Evolutionary conservation across 2,888 invertebrate genomes (phyloP), one percentile per base, ranked within the genome.

Genomic region (Odontothrips loti): DNA sequence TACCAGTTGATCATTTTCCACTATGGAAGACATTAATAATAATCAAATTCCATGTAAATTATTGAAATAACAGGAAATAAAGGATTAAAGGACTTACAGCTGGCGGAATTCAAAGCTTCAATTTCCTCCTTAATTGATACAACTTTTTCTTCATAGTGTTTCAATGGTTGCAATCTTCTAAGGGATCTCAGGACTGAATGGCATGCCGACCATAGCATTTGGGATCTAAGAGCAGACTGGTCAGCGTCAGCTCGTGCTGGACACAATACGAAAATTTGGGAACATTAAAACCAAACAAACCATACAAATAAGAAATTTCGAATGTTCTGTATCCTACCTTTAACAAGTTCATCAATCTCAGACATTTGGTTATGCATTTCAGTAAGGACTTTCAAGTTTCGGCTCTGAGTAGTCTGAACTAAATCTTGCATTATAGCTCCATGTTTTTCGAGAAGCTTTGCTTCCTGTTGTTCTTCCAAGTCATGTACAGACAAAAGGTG

Each of bases 401-500:
- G 23, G 12, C 27, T 75, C 12, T 75, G 23, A 11, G 68, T 75
- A 12, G 68, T 75, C 23, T 75, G 68, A 27, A 75, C 68, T 27
- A 75, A 75, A 75, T 75, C 68, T 75, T 75, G 68, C 68, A 75
- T 75, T 75, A 75, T 75, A 10, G 68, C 68, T 23, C 23, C 23
- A 75, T 75, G 68, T 75, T 75, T 75, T 27, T 75, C 23, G 11
- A 75, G 23, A 27, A 75, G 68, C 68, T 75, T 75, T 4, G 68
- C 68, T 27, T 75, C 68, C 23, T 75, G 68, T 27, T 75, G 68
- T 27, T 75, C 68, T 27, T 75, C 68, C 27, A 75, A 27, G 23
- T 75, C 27, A 27, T 12, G 68, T 4, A 75, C 27, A 10, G 68
- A 23, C 11, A 75, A 27, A 8, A 75, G 27, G 12, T 75, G 68